Base-by-base conservation (phyloP, 2,113 vertebrate genomes). In the Cavia porcellus region DNA sequence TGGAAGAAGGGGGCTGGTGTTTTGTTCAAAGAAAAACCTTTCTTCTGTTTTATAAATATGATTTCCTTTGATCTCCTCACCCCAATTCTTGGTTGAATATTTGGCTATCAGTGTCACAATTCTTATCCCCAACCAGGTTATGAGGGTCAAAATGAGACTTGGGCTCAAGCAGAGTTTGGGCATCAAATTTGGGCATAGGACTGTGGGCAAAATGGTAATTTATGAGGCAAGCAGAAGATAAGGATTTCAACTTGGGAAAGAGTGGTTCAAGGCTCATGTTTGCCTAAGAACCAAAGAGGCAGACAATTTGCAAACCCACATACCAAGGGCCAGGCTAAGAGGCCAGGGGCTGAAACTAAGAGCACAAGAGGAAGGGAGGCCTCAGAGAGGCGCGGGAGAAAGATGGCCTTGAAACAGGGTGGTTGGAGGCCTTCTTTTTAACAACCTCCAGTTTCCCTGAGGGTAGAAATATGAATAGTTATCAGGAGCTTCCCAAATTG, bases 401-500 rank as follows among this genome's bases (percentile, higher is more conserved):
- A 28, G 1, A 62, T 14, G 62, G 20, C 13, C 64, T 83, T 25
- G 24, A 47, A 55, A n/a, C 24, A n/a, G 2, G 2, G 55, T 28
- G 66, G 22, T 35, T 13, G 1, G 57, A 42, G 8, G 10, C 15
- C 74, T 50, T 74, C n/a, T 35, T 64, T n/a, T 55, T 28, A 17
- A 17, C 28, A 22, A 5, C 30, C 62, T 12, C 3, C 9, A 47
- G 28, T 24, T 74, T 92, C 24, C n/a, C n/a, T 1, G 3, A 50
- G 45, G 25, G 3, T 11, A 14, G 12, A 2, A 30, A 3, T 72
- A 19, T 82, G 75, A 82, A 38, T 59, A 25, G 14, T 25, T 59
- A 22, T 1, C 57, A 57, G 42, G 45, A 66, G 42, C 17, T 0
- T 6, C 7, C 12, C 20, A 85, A 1, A 0, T 32, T 5, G 30